Conservation (phyloP, 2,113 vertebrate species). For the Sterna hirundo region DNA sequence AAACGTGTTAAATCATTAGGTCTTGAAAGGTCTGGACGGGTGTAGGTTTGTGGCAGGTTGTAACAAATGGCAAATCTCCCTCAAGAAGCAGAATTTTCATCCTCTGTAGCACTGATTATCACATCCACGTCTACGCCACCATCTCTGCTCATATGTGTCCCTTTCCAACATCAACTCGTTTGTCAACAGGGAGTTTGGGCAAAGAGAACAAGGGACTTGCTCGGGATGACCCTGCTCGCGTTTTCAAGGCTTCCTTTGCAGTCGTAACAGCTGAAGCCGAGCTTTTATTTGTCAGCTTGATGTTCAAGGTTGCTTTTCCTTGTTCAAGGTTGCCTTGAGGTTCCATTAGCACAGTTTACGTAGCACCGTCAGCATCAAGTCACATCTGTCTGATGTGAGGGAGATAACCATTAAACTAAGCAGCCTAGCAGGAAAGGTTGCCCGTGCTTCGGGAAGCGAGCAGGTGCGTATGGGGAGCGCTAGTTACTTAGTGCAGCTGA, state of each 20-base stretch:
- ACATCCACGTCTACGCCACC: rapidly evolving
- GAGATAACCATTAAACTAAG: background rate
- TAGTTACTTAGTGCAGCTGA: background rate
- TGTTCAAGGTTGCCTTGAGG: background rate
- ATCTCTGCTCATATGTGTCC: background rate
- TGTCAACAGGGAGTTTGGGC: background rate
- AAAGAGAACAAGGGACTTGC: background rate
- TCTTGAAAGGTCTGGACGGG: background rate
- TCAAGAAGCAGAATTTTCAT: background rate
- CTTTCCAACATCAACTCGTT: background rate
- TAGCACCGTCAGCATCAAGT: background rate
- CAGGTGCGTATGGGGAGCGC: background rate
- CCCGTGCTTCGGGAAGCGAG: background rate
- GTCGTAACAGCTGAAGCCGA: rapidly evolving
- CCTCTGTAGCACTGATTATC: rapidly evolving
- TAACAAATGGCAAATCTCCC: background rate
- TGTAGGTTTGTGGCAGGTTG: background rate
- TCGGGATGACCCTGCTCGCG: rapidly evolving
- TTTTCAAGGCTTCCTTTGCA: background rate
- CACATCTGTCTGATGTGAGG: background rate
- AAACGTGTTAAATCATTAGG: no score
- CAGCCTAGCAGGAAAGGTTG: conserved; percentile 1
- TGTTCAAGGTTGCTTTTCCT: background rate
- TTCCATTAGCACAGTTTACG: background rate
- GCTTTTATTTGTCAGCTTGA: background rate